Conservation (phyloP, 2,113 vertebrate species). For the Ornithorhynchus anatinus region DNA sequence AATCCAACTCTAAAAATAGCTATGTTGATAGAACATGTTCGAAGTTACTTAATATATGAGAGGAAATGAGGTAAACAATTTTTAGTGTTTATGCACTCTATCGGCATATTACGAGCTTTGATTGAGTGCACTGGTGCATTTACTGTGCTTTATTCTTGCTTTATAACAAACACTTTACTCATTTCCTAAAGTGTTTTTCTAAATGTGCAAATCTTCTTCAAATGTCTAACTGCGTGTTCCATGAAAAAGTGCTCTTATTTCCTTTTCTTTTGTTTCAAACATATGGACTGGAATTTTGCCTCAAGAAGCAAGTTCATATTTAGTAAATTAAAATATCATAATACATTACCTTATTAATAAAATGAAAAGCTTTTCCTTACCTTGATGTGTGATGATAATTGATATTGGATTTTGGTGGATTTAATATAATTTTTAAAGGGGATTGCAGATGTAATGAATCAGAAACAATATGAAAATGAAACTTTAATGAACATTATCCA, state of each 20-base stretch:
- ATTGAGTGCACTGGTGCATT: conserved; percentile 52
- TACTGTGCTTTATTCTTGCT: conserved; percentile 52
- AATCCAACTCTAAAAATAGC: too few relatives aligned
- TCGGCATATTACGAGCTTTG: conserved; percentile 79
- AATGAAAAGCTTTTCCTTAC: neutral
- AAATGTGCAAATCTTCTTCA: conserved; percentile 46
- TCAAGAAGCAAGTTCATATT: conserved; percentile 61
- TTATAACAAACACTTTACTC: conserved; percentile 16
- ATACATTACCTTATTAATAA: neutral
- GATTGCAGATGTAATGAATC: neutral
- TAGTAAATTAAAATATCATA: conserved; percentile 1
- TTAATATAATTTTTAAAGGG: neutral
- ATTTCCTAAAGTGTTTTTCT: conserved; percentile 25
- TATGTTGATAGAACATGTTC: too few relatives aligned
- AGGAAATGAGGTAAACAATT: neutral
- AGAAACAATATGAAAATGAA: neutral
- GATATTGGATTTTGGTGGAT: neutral
- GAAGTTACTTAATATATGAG: neutral
- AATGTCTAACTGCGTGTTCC: conserved; percentile 61
- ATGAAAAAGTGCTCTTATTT: conserved; percentile 44
- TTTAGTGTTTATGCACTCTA: conserved; percentile 36
- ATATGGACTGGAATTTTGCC: conserved; percentile 69
- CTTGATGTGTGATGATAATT: neutral
- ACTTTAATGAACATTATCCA: too few relatives aligned
- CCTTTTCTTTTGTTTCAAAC: conserved; percentile 6